phyloP scores from a whole-genome alignment of 2,113 vertebrate genomes.

The Chionomys nivalis region DNA sequence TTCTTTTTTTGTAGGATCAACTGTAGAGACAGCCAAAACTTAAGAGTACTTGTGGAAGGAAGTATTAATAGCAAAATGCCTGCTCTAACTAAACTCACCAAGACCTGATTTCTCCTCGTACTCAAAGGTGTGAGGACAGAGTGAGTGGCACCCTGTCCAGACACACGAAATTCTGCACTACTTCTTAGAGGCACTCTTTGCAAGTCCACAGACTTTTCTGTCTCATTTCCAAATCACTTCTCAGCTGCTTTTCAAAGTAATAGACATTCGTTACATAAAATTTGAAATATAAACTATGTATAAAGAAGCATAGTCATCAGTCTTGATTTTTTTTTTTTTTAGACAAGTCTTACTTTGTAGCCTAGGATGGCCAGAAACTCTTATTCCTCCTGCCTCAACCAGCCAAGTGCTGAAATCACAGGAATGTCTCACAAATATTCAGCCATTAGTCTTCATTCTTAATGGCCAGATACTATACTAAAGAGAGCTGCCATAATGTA shows the following conservation, averaged over 20 bases:
- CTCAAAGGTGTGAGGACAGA: not conserved
- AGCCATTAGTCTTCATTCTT: conserved; percentile 39
- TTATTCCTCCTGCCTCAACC: not conserved
- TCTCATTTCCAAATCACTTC: conserved; percentile 50
- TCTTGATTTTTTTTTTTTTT: not conserved
- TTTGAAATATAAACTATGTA: conserved; percentile 15
- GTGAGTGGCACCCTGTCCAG: conserved; percentile 8
- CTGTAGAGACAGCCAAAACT: conserved; percentile 31
- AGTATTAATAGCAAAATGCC: conserved; percentile 39
- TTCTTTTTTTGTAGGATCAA: not conserved
- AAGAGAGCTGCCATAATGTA: conserved; percentile 19
- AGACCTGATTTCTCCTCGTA: not conserved
- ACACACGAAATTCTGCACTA: not conserved
- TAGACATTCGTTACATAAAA: not conserved
- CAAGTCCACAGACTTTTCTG: not conserved
- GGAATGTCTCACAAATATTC: not conserved
- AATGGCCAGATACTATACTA: conserved; percentile 23
- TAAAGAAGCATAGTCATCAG: not conserved
- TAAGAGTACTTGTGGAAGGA: conserved; percentile 47
- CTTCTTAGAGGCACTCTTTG: not conserved
- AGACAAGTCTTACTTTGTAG: not conserved
- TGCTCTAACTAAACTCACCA: conserved; percentile 15
- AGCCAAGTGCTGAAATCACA: not conserved
- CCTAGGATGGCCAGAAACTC: not conserved
- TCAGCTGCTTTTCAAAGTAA: conserved; percentile 59